phyloP scores from a whole-genome alignment of 1,140 invertebrate genomes.

The Solen grandis region DNA sequence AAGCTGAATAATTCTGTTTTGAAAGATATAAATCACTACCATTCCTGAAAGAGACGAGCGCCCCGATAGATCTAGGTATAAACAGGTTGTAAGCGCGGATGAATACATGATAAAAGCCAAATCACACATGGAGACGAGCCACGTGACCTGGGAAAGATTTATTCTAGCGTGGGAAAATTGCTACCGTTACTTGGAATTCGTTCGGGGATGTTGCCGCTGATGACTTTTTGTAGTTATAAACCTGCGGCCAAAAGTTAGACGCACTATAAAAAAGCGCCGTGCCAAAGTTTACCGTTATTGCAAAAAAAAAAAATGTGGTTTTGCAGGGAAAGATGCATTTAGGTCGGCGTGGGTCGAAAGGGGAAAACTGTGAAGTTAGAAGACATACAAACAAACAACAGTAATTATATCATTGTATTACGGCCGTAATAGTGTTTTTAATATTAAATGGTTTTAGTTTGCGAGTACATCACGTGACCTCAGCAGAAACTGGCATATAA shows the following conservation, averaged over 20 bases:
- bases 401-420: too few relatives aligned
- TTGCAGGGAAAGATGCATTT: background rate
- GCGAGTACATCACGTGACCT: too few relatives aligned
- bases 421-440: too few relatives aligned
- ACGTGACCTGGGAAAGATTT: slow-evolving; percentile 37
- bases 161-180: slow-evolving; percentile 37
- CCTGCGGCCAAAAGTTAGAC: background rate
- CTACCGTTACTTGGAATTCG: slow-evolving; percentile 40
- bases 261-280: background rate
- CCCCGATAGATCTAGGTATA: slow-evolving; percentile 28
- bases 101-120: slow-evolving; percentile 47
- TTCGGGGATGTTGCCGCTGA: background rate
- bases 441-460: too few relatives aligned
- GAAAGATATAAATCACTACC: slow-evolving; percentile 31
- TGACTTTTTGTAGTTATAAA: background rate
- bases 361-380: background rate
- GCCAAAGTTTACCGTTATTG: background rate
- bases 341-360: background rate
- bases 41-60: background rate
- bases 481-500: too few relatives aligned
- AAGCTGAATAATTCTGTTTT: too few relatives aligned
- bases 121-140: slow-evolving; percentile 30
- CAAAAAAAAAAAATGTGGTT: background rate
- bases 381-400: too few relatives aligned
- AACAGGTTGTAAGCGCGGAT: slow-evolving; percentile 41